These are phyloP conservation scores for Rhamnusium bicolor DNA, from an alignment of 2,888 invertebrate genomes.

Conservation along the genomic window DNA sequence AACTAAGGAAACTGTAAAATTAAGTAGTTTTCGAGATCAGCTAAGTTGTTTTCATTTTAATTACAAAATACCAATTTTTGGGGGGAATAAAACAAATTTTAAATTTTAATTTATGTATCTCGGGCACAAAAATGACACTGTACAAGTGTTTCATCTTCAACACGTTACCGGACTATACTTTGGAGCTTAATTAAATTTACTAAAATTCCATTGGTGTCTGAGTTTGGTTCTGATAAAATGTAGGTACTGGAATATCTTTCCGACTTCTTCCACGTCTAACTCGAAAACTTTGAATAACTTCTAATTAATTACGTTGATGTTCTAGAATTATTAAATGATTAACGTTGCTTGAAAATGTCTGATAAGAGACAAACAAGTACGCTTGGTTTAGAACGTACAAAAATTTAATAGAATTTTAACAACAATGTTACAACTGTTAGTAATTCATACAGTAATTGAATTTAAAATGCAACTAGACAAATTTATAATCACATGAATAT, in stretches of 20 bases:
- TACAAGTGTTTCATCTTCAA: not conserved
- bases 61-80: no score
- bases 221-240: conserved; percentile 11
- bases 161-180: not conserved
- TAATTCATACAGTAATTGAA: not conserved
- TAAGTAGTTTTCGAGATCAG: no score
- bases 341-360: conserved; percentile 23
- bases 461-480: not conserved
- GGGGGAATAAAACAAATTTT: no score
- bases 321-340: conserved; percentile 29
- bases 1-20: no score
- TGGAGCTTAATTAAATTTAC: conserved; percentile 22
- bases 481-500: no score
- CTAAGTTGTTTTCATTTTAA: no score
- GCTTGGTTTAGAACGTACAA: not conserved
- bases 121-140: no score
- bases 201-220: conserved; percentile 15
- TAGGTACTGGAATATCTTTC: conserved; percentile 18
- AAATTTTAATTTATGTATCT: no score
- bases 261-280: conserved; percentile 17
- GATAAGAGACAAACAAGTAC: conserved; percentile 19
- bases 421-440: not conserved
- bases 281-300: conserved; percentile 23
- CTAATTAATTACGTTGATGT: conserved; percentile 29
- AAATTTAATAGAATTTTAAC: not conserved